Evolutionary conservation across 2,888 invertebrate genomes (phyloP).

Genomic region (Malthinus seriepunctatus): DNA sequence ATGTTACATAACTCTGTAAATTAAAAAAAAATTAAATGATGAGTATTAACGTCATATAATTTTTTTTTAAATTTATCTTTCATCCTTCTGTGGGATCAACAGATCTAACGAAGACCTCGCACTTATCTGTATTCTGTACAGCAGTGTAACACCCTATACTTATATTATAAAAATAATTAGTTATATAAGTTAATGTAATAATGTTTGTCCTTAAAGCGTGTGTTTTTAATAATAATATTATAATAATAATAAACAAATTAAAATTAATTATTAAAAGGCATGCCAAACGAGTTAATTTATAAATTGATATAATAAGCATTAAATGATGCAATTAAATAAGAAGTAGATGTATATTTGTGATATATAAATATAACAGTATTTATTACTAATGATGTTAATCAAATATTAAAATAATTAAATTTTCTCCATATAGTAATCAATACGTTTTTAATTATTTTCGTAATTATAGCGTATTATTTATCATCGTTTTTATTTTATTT

Average conservation of each 20-base stretch:
- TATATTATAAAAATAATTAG: no score
- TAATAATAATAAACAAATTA: constrained; percentile 3
- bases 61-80: no score
- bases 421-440: not conserved
- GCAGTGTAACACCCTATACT: no score
- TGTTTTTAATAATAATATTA: not conserved
- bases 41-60: no score
- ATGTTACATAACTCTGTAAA: no score
- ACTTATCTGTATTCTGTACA: no score
- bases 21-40: no score
- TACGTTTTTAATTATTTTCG: no score
- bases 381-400: constrained; percentile 6
- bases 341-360: constrained; percentile 14
- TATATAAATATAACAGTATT: constrained; percentile 8
- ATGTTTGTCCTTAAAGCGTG: not conserved
- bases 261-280: constrained; percentile 3
- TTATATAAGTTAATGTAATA: not conserved
- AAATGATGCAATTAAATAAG: constrained; percentile 15
- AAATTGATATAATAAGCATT: constrained; percentile 15
- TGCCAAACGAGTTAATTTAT: constrained; percentile 12
- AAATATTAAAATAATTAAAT: constrained; percentile 11
- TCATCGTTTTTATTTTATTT: no score
- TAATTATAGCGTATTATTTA: no score
- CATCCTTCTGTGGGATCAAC: no score
- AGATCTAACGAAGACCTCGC: no score